Evolutionary conservation across 2,113 vertebrate species (phyloP), one percentile per base, ranked within the genome.

Genomic region (Epinephelus lanceolatus): DNA sequence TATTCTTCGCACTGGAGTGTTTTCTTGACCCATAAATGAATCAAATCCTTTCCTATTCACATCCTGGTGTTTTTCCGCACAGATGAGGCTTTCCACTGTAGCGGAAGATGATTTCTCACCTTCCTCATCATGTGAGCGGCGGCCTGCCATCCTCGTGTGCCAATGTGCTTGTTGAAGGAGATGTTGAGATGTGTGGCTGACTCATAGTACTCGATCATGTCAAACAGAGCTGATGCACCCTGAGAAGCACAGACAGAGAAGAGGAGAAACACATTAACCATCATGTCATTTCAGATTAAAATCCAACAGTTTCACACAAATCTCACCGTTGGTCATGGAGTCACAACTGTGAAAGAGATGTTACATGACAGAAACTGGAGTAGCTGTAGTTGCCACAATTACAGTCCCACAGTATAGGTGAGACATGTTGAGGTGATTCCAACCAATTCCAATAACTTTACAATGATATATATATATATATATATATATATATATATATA

Each of bases 141-240:
- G 0, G 98, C 98, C 94, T 99, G 98, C 98, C 98, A 99, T 78
- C 98, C 98, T 0, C 98, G 95, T 0, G 97, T 96, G 88, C 98
- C 98, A 0, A 99, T 98, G 97, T 99, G 97, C 90, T 98, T 99
- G 94, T 99, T 99, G 86, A 94, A 97, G 85, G 97, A 97, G 94
- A 99, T 99, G 94, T 99, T 99, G 92, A 99, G 97, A 92, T 98
- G 98, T 0, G 97, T 98, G 55, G 98, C 98, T 0, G 98, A 99
- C 91, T 99, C 98, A 0, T 99, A 99, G 80, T 99, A 99, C 73
- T 99, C 98, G 0, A 99, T 98, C 98, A 99, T 99, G 87, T 99
- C 98, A 0, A 99, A 99, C 2, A 99, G 90, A 1, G 98, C 97
- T 0, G 98, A 98, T 1, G 98, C 97, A 0, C 98, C 98, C 98